Conservation (phyloP, 2,113 vertebrate genomes). For the Chaetura pelagica region DNA sequence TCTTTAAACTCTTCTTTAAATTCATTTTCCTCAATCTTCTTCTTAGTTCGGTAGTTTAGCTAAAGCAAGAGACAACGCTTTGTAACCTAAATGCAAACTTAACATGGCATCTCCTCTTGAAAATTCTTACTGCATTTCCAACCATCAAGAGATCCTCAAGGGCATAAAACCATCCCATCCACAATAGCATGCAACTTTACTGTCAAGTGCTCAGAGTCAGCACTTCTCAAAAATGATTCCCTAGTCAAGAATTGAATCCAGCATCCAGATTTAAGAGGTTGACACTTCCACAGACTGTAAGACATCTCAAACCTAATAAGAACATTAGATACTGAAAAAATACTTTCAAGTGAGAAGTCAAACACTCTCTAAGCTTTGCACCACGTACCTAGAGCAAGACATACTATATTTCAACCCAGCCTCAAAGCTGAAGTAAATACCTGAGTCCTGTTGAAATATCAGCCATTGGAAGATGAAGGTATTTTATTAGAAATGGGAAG, state of each 20-base stretch:
- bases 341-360: not conserved
- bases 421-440: not conserved
- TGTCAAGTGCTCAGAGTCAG: not conserved
- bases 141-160: not conserved
- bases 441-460: rapidly evolving
- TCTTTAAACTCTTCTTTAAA: constrained; percentile 81
- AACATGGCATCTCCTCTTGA: not conserved
- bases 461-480: not conserved
- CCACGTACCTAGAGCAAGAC: not conserved
- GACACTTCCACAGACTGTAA: not conserved
- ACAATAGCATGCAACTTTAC: not conserved
- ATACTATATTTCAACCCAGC: rapidly evolving
- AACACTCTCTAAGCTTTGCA: not conserved
- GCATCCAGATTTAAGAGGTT: not conserved
- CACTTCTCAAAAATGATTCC: not conserved
- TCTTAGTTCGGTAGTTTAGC: constrained; percentile 79
- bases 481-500: not conserved
- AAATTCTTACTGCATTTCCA: not conserved
- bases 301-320: not conserved
- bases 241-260: not conserved
- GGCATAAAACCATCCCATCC: not conserved
- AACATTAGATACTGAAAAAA: not conserved
- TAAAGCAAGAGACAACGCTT: constrained; percentile 32
- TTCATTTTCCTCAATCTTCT: constrained; percentile 36
- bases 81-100: not conserved